Evolutionary conservation across 2,113 vertebrate genomes (phyloP).

Genomic region (Cyrtonyx montezumae): DNA sequence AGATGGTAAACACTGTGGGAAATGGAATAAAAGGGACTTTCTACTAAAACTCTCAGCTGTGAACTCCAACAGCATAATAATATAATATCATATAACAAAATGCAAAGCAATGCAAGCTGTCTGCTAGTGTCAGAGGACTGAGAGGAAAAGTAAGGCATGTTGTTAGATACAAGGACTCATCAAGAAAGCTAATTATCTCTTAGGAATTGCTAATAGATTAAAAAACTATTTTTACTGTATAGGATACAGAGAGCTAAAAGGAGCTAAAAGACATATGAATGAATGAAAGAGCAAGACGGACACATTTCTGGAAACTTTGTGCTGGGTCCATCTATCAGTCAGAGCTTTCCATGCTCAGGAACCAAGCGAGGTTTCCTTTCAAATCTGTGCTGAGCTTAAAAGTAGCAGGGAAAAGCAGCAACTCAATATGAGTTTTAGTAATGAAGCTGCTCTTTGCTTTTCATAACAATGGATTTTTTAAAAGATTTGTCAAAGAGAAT

Average conservation of each 20-base stretch:
- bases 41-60: neutral
- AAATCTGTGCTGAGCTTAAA: neutral
- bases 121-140: neutral
- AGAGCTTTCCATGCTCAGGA: neutral
- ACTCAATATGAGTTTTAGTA: neutral
- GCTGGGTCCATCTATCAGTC: neutral
- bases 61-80: neutral
- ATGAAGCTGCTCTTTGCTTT: neutral
- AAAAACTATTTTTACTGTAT: neutral
- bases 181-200: neutral
- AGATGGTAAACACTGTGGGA: neutral
- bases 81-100: neutral
- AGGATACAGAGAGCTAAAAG: neutral
- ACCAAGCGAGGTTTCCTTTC: neutral
- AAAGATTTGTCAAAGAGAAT: slow-evolving; percentile 14
- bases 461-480: slow-evolving; percentile 16
- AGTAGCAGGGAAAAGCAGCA: neutral
- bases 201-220: neutral
- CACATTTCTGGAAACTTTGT: neutral
- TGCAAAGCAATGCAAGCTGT: neutral
- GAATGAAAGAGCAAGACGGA: rapidly evolving
- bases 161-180: neutral
- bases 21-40: neutral
- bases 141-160: neutral
- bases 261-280: neutral